Evolutionary conservation across 1,140 invertebrate species (phyloP).

Genomic region (Sipha flava): DNA sequence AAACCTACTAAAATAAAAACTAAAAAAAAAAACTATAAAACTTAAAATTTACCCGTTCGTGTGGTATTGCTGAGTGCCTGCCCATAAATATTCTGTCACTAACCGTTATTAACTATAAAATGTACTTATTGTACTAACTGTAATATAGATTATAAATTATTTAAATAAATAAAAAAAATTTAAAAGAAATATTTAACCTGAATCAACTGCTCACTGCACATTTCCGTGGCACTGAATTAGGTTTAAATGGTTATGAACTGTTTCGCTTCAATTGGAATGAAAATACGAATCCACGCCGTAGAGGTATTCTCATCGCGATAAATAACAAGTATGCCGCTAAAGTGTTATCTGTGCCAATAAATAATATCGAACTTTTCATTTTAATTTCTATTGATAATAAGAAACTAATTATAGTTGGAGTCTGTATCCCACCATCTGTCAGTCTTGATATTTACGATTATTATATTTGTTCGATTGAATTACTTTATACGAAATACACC

Average conservation of each 20-base stretch:
- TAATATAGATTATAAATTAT: too few relatives aligned
- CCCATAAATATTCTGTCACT: too few relatives aligned
- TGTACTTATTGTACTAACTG: too few relatives aligned
- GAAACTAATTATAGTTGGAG: neutral
- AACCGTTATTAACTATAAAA: too few relatives aligned
- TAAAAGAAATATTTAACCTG: neutral
- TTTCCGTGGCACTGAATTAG: neutral
- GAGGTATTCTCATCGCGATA: neutral
- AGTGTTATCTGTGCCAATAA: neutral
- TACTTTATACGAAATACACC: too few relatives aligned
- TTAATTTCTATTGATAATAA: neutral
- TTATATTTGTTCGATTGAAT: too few relatives aligned
- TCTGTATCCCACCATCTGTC: neutral
- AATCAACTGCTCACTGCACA: neutral
- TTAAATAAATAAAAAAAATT: too few relatives aligned
- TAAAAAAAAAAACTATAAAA: too few relatives aligned
- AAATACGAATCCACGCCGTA: neutral
- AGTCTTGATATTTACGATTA: too few relatives aligned
- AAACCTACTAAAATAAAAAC: too few relatives aligned
- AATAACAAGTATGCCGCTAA: neutral
- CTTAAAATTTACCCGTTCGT: too few relatives aligned
- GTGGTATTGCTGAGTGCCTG: too few relatives aligned
- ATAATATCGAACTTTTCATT: neutral
- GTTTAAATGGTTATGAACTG: neutral
- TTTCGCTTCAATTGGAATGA: neutral